Percentiles rank a stretch among this genome's conserved stretches.
Conservation (phyloP, 2,113 vertebrate species). For the Polypterus senegalus region DNA sequence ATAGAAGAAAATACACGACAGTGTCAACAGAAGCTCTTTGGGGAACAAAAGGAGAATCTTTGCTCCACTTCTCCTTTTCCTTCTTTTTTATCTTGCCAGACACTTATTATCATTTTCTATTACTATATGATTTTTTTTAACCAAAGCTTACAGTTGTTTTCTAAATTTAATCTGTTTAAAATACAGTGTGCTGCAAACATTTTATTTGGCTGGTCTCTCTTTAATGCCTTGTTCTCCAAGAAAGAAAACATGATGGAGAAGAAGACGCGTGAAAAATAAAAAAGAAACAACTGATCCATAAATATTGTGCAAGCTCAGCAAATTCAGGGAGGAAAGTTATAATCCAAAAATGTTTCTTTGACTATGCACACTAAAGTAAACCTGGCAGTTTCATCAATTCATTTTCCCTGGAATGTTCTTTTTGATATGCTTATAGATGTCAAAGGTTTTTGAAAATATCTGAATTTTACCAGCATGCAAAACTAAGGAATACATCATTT, state of each 20-base stretch:
- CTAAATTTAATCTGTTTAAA: neutral
- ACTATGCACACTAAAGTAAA: too few relatives aligned
- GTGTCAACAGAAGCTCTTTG: slow-evolving; percentile 25
- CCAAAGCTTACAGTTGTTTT: slow-evolving; percentile 11
- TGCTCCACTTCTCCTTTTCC: slow-evolving; percentile 18
- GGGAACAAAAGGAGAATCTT: slow-evolving; percentile 39
- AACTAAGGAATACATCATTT: too few relatives aligned
- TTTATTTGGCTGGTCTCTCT: neutral
- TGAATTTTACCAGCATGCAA: too few relatives aligned
- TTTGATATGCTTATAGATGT: too few relatives aligned
- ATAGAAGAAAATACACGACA: slow-evolving; percentile 34
- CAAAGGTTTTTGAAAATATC: too few relatives aligned
- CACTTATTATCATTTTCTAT: slow-evolving; percentile 5
- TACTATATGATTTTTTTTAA: slow-evolving; percentile 22
- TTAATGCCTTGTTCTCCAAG: neutral
- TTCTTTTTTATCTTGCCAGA: slow-evolving; percentile 7
- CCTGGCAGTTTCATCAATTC: too few relatives aligned
- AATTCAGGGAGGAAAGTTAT: too few relatives aligned
- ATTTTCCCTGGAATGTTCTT: too few relatives aligned
- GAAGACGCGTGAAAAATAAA: neutral
- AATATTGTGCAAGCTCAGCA: too few relatives aligned
- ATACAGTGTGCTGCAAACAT: neutral
- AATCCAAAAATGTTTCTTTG: too few relatives aligned
- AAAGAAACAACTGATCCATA: neutral
- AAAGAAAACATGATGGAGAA: neutral